A percentile compares a stretch with the other conserved stretches of the same genome.
phyloP scores from a whole-genome alignment of 2,888 invertebrate species.

The Stenotaenia linearis region DNA sequence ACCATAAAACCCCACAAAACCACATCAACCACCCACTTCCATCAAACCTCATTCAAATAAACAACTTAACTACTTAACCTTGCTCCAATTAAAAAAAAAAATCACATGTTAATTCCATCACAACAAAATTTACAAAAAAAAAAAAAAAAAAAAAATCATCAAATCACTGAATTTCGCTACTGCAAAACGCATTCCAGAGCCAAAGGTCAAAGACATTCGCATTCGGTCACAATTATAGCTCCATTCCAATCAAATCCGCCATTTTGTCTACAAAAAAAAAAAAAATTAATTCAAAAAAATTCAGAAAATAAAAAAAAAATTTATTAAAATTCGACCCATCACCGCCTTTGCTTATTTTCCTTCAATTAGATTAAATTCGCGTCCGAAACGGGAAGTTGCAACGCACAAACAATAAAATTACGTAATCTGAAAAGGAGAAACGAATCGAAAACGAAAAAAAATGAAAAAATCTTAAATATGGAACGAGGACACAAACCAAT shows the following conservation, averaged over 20 bases:
- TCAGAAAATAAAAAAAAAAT: too few species aligned
- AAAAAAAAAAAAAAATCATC: too few species aligned
- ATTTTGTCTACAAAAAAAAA: not conserved
- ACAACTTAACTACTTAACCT: too few species aligned
- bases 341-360: not conserved
- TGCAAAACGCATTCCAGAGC: not conserved
- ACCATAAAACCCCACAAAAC: too few species aligned
- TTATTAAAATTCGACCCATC: too few species aligned
- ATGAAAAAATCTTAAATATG: not conserved
- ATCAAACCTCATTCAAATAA: too few species aligned
- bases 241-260: not conserved
- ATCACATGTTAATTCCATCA: too few species aligned
- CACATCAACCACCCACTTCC: too few species aligned
- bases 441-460: not conserved
- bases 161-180: too few species aligned
- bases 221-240: not conserved
- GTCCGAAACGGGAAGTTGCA: not conserved
- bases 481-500: not conserved
- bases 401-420: not conserved
- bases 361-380: not conserved
- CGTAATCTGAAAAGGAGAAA: not conserved
- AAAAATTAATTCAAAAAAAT: too few species aligned
- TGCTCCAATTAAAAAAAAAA: too few species aligned
- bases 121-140: too few species aligned
- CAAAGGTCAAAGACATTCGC: not conserved